phyloP scores from a whole-genome alignment of 1,140 invertebrate species.

The Potamilus streckersoni region DNA sequence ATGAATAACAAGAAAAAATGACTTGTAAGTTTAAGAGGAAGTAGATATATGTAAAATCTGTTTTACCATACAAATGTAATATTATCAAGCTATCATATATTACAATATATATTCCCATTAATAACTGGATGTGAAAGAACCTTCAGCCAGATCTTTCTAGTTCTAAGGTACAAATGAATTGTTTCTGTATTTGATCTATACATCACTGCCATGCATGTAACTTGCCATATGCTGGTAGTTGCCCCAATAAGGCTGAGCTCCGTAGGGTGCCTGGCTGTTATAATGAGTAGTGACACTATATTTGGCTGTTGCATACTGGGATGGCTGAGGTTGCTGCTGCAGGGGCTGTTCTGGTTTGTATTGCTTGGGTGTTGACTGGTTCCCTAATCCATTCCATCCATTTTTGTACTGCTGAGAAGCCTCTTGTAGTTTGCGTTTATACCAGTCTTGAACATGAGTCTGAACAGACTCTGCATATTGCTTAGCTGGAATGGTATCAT shows the following conservation, averaged over 20 bases:
- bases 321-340: slow-evolving; percentile 8
- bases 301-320: too few species aligned
- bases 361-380: neutral
- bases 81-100: too few species aligned
- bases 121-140: too few species aligned
- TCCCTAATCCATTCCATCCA: too few species aligned
- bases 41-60: too few species aligned
- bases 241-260: slow-evolving; percentile 9
- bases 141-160: too few species aligned
- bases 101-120: too few species aligned
- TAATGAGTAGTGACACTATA: slow-evolving; percentile 2
- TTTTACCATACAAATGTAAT: too few species aligned
- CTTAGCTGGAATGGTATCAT: slow-evolving; percentile 26
- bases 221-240: slow-evolving; percentile 35
- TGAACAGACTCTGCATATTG: slow-evolving; percentile 40
- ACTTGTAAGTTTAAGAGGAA: too few species aligned
- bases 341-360: neutral
- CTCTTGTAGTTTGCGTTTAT: slow-evolving; percentile 54
- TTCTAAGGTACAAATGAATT: too few species aligned
- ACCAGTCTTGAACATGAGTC: slow-evolving; percentile 54
- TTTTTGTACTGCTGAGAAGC: slow-evolving; percentile 38
- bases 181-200: slow-evolving; percentile 26
- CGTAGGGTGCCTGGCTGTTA: slow-evolving; percentile 14
- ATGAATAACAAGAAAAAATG: too few species aligned
- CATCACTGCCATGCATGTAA: slow-evolving; percentile 55